Base-by-base conservation (phyloP, 2,888 invertebrate genomes). In the Plagodis dolabraria region DNA sequence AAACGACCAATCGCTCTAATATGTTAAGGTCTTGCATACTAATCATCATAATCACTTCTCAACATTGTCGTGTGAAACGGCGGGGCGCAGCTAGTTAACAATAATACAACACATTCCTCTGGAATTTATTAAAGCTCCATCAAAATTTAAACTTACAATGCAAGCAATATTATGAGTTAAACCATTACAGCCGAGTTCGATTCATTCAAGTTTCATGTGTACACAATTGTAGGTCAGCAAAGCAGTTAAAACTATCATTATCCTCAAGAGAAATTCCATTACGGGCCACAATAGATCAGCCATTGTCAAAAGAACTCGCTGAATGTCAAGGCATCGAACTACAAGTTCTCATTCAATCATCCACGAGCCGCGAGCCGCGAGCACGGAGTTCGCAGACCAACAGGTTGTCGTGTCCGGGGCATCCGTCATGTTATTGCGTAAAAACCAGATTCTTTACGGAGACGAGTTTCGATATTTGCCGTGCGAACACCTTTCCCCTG, bases 401-500 rank as follows among this genome's bases (percentile, higher is more conserved):
- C 64, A 65, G 63, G 65, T 76, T 71, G 65, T 76, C 71, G 68
- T 65, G 22, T 66, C 49, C 65, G 40, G 53, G 50, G 48, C 48
- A 62, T 62, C 60, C 59, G 61, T 63, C 64, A 63, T 60, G 55
- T 52, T 22, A 55, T 80, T 79, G 74, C 79, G 75, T 79, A 79
- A 80, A 71, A 64, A 69, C 76, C 35, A 69, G 77, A 79, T 80
- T 80, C 79, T 63, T 61, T 53, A 36, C 48, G 11, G 42, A 52
- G 60, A 60, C 66, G 47, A 54, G 71, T 70, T 69, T 72, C 73
- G 71, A 79, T 80, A 74, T 82, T 79, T 74, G 78, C 75, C 65
- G 70, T 71, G 76, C 74, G 71, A 69, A 74, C 71, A 67, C 69
- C 85, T 87, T 87, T 87, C 85, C 81, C 80, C 76, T 75, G 72